A percentile compares a stretch with the other conserved stretches of the same genome.
These are phyloP conservation scores for Parapsyche elsis DNA, from an alignment of 1,140 invertebrate genomes.

Conservation along the genomic window DNA sequence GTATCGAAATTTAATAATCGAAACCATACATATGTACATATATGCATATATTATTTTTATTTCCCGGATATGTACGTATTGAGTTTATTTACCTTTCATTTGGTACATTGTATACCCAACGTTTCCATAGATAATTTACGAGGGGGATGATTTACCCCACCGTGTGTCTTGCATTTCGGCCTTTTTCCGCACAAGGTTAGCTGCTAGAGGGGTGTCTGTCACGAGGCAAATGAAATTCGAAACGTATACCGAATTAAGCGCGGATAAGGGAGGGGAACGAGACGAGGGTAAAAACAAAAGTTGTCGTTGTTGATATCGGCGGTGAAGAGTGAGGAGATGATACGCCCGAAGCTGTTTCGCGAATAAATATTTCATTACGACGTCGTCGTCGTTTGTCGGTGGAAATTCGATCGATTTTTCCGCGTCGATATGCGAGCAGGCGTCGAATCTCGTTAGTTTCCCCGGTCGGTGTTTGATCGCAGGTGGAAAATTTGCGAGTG, in stretches of 20 bases:
- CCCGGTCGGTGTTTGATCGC: no score
- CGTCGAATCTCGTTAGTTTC: not conserved
- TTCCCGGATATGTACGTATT: not conserved
- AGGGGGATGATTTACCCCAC: not conserved
- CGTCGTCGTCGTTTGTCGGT: no score
- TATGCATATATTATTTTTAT: not conserved
- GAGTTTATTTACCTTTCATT: constrained; percentile 6
- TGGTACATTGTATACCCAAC: not conserved
- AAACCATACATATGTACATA: not conserved
- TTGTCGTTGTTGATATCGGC: constrained; percentile 5
- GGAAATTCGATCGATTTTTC: not conserved
- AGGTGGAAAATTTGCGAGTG: no score
- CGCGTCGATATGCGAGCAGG: not conserved
- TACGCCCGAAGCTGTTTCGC: constrained; percentile 14
- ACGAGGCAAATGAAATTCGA: constrained; percentile 38
- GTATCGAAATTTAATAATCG: no score
- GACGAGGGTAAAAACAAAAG: constrained; percentile 32
- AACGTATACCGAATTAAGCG: constrained; percentile 13
- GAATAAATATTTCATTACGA: constrained; percentile 34
- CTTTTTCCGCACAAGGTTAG: constrained; percentile 1
- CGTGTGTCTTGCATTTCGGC: constrained; percentile 1
- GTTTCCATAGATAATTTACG: constrained; percentile 28
- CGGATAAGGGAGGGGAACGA: not conserved
- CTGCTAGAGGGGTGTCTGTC: constrained; percentile 21
- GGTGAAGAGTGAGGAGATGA: not conserved